Conservation (phyloP, 2,113 vertebrate genomes). For the Genyomyrus donnyi region DNA sequence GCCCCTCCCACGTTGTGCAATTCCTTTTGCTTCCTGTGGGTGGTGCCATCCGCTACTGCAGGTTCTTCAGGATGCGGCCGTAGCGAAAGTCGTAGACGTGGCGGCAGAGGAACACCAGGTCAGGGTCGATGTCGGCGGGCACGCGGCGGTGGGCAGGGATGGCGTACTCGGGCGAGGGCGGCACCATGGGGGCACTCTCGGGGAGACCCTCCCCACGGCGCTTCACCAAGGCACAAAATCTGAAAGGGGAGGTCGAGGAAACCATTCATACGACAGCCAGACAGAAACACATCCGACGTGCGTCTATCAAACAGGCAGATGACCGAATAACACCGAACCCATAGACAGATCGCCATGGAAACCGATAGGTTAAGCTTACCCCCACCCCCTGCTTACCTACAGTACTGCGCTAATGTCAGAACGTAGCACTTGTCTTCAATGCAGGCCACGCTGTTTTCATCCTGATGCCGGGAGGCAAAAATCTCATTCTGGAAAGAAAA, state of each 20-base stretch:
- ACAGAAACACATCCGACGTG: background rate
- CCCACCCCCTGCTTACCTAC: constrained; percentile 71
- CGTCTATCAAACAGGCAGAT: background rate
- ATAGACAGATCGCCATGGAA: background rate
- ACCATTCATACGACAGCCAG: background rate
- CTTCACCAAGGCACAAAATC: constrained; percentile 99
- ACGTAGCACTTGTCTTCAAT: constrained; percentile 99
- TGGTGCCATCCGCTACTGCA: constrained; percentile 69
- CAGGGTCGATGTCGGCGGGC: constrained; percentile 85
- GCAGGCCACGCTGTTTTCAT: constrained; percentile 95
- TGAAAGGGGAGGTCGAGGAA: constrained; percentile 39
- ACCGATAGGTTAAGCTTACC: background rate
- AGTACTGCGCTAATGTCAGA: constrained; percentile 96
- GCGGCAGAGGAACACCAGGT: constrained; percentile 94
- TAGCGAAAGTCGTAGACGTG: constrained; percentile 97
- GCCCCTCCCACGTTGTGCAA: constrained; percentile 20
- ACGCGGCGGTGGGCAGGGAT: constrained; percentile 88
- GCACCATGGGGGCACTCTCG: constrained; percentile 78
- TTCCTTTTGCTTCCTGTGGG: background rate
- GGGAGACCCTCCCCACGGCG: constrained; percentile 80
- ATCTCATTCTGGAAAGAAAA: constrained; percentile 82
- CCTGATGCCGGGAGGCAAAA: constrained; percentile 94
- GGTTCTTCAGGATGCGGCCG: constrained; percentile 95
- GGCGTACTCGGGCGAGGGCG: constrained; percentile 76
- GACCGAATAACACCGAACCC: background rate